A percentile compares a stretch with the other conserved stretches of the same genome.
phyloP scores from a whole-genome alignment of 1,140 invertebrate genomes.

The Drosophila obscura region DNA sequence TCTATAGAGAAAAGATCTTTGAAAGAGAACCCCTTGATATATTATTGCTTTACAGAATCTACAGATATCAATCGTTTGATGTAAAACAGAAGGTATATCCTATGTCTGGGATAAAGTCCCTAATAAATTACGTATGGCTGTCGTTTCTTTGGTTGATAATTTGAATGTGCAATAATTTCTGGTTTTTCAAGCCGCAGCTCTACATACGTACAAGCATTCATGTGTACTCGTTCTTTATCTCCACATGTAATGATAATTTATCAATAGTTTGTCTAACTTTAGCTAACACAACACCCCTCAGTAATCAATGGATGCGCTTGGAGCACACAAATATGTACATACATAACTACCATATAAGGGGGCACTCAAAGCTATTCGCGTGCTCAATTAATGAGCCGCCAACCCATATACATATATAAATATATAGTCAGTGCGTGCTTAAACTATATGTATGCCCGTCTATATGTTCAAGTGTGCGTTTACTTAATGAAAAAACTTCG shows the following conservation, averaged over 20 bases:
- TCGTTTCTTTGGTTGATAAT: not conserved
- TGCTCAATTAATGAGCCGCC: constrained; percentile 40
- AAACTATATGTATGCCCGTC: not conserved
- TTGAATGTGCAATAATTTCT: too few species aligned
- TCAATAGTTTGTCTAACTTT: constrained; percentile 18
- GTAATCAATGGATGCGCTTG: constrained; percentile 6
- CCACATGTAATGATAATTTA: not conserved
- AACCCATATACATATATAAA: not conserved
- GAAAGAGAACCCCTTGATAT: too few species aligned
- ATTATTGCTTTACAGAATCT: too few species aligned
- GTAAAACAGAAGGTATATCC: too few species aligned
- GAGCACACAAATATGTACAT: not conserved
- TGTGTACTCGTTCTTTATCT: not conserved
- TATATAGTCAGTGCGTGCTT: not conserved
- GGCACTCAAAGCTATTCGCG: constrained; percentile 21
- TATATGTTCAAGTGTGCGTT: constrained; percentile 38
- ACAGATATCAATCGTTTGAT: too few species aligned
- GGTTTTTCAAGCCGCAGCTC: too few species aligned
- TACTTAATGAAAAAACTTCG: constrained; percentile 43
- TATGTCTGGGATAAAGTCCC: too few species aligned
- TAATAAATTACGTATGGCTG: too few species aligned
- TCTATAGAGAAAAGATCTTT: too few species aligned
- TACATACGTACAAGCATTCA: too few species aligned
- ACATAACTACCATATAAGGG: constrained; percentile 7
- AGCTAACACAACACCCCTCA: not conserved